Evolutionary conservation across 2,113 vertebrate species (phyloP).

Genomic region (Hyla sarda): DNA sequence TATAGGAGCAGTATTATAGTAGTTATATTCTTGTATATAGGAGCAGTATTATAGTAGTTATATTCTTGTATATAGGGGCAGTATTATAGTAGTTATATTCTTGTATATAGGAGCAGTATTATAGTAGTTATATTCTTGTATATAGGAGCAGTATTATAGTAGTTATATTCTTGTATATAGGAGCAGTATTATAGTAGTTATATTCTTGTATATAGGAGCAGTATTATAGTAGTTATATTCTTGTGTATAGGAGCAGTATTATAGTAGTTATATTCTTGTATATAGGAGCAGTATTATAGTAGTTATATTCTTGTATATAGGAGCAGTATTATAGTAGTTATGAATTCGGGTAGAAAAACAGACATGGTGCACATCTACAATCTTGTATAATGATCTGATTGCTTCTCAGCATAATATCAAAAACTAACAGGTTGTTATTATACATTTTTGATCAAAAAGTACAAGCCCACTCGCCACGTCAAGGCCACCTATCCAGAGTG

Average conservation of each 20-base stretch:
- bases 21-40: neutral
- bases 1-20: neutral
- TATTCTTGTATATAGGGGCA: neutral
- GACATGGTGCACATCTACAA: too few species aligned
- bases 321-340: neutral
- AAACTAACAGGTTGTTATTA: too few species aligned
- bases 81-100: conserved; percentile 3
- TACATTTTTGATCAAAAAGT: too few species aligned
- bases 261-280: neutral
- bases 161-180: too few species aligned
- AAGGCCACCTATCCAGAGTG: too few species aligned
- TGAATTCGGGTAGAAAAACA: too few species aligned
- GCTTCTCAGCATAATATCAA: too few species aligned
- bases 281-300: neutral
- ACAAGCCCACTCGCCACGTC: too few species aligned
- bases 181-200: neutral
- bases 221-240: neutral
- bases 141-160: neutral
- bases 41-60: conserved; percentile 10
- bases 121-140: conserved; percentile 7
- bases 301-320: neutral
- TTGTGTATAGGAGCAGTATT: neutral
- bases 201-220: neutral
- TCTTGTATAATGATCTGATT: too few species aligned
- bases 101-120: neutral